Percentiles rank a stretch among this genome's conserved stretches.
Evolutionary conservation across 1,140 invertebrate species (phyloP).

Genomic region (Phortica variegata): DNA sequence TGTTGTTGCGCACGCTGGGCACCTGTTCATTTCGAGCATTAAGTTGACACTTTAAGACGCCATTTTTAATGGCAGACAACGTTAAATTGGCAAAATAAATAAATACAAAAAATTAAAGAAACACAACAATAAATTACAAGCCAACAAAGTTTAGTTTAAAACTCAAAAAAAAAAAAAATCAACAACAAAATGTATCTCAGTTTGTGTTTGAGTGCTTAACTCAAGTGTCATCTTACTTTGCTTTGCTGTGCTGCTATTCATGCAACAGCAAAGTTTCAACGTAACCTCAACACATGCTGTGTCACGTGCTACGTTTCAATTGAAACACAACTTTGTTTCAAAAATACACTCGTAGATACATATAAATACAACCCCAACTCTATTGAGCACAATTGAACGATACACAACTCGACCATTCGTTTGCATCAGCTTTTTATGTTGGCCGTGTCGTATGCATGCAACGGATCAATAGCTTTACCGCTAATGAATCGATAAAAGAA

Average conservation of each 20-base stretch:
- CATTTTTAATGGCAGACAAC: too few relatives aligned
- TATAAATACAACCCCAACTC: too few relatives aligned
- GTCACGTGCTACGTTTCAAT: too few relatives aligned
- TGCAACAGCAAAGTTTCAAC: too few relatives aligned
- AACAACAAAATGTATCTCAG: constrained; percentile 3
- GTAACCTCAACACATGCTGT: too few relatives aligned
- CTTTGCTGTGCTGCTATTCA: constrained; percentile 2
- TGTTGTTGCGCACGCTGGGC: constrained; percentile 21
- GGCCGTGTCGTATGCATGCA: constrained; percentile 37
- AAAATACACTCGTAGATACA: too few relatives aligned
- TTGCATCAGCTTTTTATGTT: constrained; percentile 8
- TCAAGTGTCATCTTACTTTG: constrained; percentile 5
- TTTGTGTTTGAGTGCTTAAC: constrained; percentile 6
- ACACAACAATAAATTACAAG: constrained; percentile 25
- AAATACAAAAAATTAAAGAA: too few relatives aligned
- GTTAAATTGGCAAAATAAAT: too few relatives aligned
- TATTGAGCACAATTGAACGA: too few relatives aligned
- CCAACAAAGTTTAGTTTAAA: constrained; percentile 30
- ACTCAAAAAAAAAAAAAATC: background rate
- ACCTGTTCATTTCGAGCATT: constrained; percentile 42
- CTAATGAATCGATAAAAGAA: constrained; percentile 16
- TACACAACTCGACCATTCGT: too few relatives aligned
- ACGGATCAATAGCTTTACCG: constrained; percentile 45
- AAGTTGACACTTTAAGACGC: constrained; percentile 55
- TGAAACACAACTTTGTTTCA: too few relatives aligned